Conservation (phyloP, 1,140 invertebrate species). For the Caligus rogercresseyi region DNA sequence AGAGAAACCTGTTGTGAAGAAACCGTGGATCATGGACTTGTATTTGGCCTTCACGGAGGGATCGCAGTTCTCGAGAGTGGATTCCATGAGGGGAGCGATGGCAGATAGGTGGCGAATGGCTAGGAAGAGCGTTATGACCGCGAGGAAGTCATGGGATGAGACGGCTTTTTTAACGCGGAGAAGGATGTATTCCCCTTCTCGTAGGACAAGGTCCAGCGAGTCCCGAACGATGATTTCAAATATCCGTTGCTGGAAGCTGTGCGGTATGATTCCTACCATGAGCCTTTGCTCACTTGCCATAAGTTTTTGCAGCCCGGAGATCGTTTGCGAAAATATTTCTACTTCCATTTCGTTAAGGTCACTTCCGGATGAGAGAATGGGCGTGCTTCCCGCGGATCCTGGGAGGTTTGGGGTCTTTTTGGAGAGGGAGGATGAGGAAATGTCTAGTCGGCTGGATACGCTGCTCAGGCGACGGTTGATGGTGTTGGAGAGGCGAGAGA, state of each 20-base stretch:
- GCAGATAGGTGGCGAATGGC: neutral
- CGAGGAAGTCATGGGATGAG: constrained; percentile 12
- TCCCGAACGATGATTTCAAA: constrained; percentile 66
- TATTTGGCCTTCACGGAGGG: constrained; percentile 1
- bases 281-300: constrained; percentile 68
- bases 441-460: constrained; percentile 3
- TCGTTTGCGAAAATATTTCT: constrained; percentile 64
- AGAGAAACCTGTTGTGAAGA: constrained; percentile 8
- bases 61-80: constrained; percentile 11
- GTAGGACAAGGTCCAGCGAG: constrained; percentile 61
- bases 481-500: neutral
- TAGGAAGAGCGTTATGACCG: constrained; percentile 10
- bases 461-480: constrained; percentile 5
- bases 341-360: constrained; percentile 55
- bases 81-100: constrained; percentile 11
- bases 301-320: constrained; percentile 65
- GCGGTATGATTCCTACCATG: constrained; percentile 63
- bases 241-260: constrained; percentile 55
- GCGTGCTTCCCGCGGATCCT: neutral
- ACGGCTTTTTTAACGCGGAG: constrained; percentile 9
- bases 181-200: constrained; percentile 12
- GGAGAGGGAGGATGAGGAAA: neutral
- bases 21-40: neutral
- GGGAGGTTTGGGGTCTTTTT: neutral
- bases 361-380: constrained; percentile 34